Conservation (phyloP, 2,113 vertebrate species). For the Callionymus lyra region DNA sequence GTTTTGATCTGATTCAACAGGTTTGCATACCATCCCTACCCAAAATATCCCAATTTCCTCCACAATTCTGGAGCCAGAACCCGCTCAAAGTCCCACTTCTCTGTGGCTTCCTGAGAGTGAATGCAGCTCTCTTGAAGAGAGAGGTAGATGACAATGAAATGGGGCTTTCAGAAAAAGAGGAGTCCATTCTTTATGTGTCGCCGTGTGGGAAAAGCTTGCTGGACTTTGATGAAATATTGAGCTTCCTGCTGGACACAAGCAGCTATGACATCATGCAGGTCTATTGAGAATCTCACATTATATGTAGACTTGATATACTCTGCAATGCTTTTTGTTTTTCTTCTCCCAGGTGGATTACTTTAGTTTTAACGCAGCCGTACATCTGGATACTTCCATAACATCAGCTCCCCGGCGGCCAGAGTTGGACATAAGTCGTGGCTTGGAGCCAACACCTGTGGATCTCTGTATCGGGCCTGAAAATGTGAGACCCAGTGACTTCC, state of each 20-base stretch:
- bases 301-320: neutral
- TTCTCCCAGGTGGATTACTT: slow-evolving; percentile 72
- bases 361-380: slow-evolving; percentile 77
- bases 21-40: slow-evolving; percentile 63
- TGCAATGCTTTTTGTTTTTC: neutral
- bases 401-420: slow-evolving; percentile 38
- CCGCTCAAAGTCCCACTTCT: slow-evolving; percentile 78
- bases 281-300: neutral
- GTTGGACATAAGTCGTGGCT: slow-evolving; percentile 78
- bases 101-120: slow-evolving; percentile 76
- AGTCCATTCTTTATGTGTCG: slow-evolving; percentile 68
- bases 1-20: slow-evolving; percentile 4
- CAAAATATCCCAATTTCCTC: slow-evolving; percentile 17
- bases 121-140: slow-evolving; percentile 20
- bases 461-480: slow-evolving; percentile 67
- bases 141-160: neutral
- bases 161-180: neutral
- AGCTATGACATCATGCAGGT: slow-evolving; percentile 73
- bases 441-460: slow-evolving; percentile 74
- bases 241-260: slow-evolving; percentile 74
- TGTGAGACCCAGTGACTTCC: slow-evolving; percentile 70
- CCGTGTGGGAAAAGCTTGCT: slow-evolving; percentile 81
- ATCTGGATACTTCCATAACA: slow-evolving; percentile 51
- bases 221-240: slow-evolving; percentile 70
- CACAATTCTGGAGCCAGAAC: slow-evolving; percentile 69